Evolutionary conservation across 1,140 invertebrate species (phyloP).

Genomic region (Drosophila busckii): DNA sequence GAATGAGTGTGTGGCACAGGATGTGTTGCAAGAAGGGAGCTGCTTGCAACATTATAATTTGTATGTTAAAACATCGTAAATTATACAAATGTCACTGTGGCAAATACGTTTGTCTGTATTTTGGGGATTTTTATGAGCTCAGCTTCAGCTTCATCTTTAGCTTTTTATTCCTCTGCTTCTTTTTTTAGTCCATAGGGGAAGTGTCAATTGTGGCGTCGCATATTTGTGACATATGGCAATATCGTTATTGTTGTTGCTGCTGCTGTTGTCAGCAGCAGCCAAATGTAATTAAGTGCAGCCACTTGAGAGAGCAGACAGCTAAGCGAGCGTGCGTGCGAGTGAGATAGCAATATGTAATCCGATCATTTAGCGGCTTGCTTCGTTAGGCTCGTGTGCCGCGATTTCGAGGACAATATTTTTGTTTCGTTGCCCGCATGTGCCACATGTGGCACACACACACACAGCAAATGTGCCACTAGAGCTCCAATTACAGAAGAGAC

Average conservation of each 20-base stretch:
- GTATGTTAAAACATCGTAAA: conserved; percentile 78
- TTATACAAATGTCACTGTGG: conserved; percentile 69
- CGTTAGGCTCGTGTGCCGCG: conserved; percentile 70
- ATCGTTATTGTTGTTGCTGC: conserved; percentile 18
- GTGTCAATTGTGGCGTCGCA: conserved; percentile 65
- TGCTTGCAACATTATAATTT: conserved; percentile 77
- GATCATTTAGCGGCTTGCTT: conserved; percentile 74
- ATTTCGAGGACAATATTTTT: conserved; percentile 28
- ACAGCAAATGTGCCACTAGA: conserved; percentile 14
- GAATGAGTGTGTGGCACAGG: too few relatives aligned
- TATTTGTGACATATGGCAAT: conserved; percentile 67
- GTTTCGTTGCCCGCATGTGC: conserved; percentile 1
- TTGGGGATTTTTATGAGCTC: conserved; percentile 36
- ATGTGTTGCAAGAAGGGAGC: conserved; percentile 19
- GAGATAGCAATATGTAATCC: conserved; percentile 45
- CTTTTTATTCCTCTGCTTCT: conserved; percentile 1
- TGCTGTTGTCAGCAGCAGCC: conserved; percentile 27
- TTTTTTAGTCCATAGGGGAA: conserved; percentile 40
- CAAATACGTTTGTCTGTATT: conserved; percentile 15
- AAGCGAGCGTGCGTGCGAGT: not conserved
- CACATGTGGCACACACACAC: conserved; percentile 52
- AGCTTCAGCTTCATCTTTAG: not conserved
- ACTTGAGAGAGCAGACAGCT: conserved; percentile 10
- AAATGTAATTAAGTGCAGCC: conserved; percentile 56
- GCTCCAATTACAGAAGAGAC: conserved; percentile 59